Percentiles rank a stretch among this genome's conserved stretches.
These are phyloP conservation scores for Smittia aterrima DNA, from an alignment of 2,888 invertebrate genomes.

Conservation along the genomic window DNA sequence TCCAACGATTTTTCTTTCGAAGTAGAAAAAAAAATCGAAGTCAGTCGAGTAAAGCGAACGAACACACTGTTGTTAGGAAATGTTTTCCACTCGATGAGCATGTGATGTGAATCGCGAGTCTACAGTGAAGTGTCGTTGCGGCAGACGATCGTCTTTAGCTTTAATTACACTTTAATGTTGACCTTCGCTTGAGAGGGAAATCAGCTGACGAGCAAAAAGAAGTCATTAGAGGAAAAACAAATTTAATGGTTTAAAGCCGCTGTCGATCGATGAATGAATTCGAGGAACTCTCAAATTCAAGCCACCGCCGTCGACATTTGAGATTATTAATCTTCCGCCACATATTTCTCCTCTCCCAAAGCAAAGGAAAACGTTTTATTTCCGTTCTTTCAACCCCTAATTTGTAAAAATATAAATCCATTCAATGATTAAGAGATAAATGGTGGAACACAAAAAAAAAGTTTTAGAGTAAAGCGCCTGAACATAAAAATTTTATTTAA, in stretches of 20 bases:
- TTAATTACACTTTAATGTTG: conserved; percentile 20
- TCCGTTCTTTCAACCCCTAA: conserved; percentile 39
- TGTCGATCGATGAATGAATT: conserved; percentile 20
- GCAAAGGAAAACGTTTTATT: conserved; percentile 23
- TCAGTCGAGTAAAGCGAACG: background rate
- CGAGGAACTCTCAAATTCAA: background rate
- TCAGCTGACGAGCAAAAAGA: conserved; percentile 6
- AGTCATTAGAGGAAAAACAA: background rate
- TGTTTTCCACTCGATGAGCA: conserved; percentile 21
- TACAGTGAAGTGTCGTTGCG: background rate
- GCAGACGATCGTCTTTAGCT: background rate
- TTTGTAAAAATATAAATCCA: conserved; percentile 39
- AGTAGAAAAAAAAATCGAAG: conserved; percentile 5
- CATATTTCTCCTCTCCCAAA: background rate
- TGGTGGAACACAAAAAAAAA: background rate
- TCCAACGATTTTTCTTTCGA: background rate
- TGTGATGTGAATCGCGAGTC: conserved; percentile 2
- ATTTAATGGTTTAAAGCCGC: background rate
- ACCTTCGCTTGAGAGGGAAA: conserved; percentile 6
- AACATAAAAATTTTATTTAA: conserved; percentile 24
- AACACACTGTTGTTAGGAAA: background rate
- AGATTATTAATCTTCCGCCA: conserved; percentile 14
- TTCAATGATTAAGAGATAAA: conserved; percentile 41
- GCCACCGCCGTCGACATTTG: background rate
- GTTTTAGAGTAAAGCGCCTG: background rate